A percentile compares a stretch with the other conserved stretches of the same genome.
Conservation (phyloP, 2,797 vertebrate genomes). For the Eutrigla gurnardus region DNA sequence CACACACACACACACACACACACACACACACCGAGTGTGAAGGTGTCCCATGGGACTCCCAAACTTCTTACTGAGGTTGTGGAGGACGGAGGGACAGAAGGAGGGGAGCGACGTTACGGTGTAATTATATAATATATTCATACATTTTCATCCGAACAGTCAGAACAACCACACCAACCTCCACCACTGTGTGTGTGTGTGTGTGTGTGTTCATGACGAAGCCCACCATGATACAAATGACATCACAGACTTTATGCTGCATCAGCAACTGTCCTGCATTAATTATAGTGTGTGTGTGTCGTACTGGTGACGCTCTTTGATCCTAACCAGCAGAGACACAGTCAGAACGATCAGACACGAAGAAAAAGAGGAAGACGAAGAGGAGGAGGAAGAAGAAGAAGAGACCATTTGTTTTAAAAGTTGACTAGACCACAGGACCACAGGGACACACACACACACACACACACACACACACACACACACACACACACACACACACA, state of each 20-base stretch:
- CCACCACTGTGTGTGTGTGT: background rate
- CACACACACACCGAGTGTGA: background rate
- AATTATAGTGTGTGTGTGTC: background rate
- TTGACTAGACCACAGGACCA: constrained; percentile 10
- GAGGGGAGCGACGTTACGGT: too few species aligned
- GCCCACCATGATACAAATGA: background rate
- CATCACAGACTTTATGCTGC: constrained; percentile 17
- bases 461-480: constrained; percentile 12
- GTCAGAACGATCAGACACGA: constrained; percentile 12
- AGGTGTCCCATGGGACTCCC: background rate
- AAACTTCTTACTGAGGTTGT: background rate
- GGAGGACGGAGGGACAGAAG: background rate
- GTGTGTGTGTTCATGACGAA: constrained; percentile 22
- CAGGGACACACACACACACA: background rate
- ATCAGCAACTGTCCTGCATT: constrained; percentile 23
- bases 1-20: constrained; percentile 9
- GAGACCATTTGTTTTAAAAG: constrained; percentile 26
- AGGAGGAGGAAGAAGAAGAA: background rate
- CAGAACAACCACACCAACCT: background rate
- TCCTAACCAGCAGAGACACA: constrained; percentile 24
- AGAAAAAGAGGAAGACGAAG: background rate
- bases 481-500: constrained; percentile 2
- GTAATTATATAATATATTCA: too few species aligned
- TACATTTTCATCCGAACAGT: background rate
- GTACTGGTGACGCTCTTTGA: constrained; percentile 14